A percentile compares a stretch with the other conserved stretches of the same genome.
Conservation (phyloP, 2,888 invertebrate genomes). For the Beris morrisii region DNA sequence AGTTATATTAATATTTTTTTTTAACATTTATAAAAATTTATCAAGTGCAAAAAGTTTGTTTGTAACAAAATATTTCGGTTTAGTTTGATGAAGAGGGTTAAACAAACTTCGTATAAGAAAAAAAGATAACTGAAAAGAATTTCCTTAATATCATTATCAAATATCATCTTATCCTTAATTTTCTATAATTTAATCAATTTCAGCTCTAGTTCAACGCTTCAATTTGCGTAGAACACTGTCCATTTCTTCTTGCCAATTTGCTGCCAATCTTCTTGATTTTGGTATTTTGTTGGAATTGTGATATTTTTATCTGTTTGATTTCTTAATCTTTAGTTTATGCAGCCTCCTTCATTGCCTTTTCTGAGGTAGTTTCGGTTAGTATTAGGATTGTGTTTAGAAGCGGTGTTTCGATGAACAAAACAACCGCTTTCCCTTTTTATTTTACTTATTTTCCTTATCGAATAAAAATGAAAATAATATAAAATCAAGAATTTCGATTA, state of each 20-base stretch:
- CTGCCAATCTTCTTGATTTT: slow-evolving; percentile 14
- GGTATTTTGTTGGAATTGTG: not conserved
- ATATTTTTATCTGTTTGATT: not conserved
- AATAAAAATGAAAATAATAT: slow-evolving; percentile 9
- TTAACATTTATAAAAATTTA: no score
- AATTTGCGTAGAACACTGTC: not conserved
- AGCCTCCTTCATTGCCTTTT: slow-evolving; percentile 41
- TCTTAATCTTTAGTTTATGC: slow-evolving; percentile 1
- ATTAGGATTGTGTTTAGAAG: slow-evolving; percentile 35
- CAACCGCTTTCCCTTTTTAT: slow-evolving; percentile 1
- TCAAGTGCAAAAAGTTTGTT: no score
- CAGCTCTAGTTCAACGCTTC: slow-evolving; percentile 19
- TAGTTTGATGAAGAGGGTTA: no score
- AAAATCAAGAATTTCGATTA: not conserved
- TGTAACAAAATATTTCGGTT: no score
- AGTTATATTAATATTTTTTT: no score
- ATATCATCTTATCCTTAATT: slow-evolving; percentile 8
- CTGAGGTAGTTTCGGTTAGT: slow-evolving; percentile 54
- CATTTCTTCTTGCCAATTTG: not conserved
- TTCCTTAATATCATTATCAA: not conserved
- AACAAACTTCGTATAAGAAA: no score
- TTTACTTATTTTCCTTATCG: slow-evolving; percentile 3
- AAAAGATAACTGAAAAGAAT: not conserved
- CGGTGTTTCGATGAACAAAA: not conserved
- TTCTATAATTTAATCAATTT: slow-evolving; percentile 24